Evolutionary conservation across 2,888 invertebrate genomes (phyloP), one percentile per base, ranked within the genome.

Genomic region (Meteorus colon): DNA sequence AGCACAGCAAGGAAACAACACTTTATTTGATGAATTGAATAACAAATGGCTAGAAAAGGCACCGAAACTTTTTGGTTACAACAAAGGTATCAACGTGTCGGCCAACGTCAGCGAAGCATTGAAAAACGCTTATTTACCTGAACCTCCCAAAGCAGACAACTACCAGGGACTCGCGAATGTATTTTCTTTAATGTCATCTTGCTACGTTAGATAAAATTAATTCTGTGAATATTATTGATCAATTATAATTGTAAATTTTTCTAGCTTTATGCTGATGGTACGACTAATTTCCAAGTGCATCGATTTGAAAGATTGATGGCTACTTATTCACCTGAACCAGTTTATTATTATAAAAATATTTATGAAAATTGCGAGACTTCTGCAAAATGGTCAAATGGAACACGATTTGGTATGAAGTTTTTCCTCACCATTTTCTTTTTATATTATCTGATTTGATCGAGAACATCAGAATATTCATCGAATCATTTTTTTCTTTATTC

Each of bases 281-380:
- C 93, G 12, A 91, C 92, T 24, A 93, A 92, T 1, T 94, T 93
- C 81, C 90, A 91, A 0, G 91, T 92, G 1, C 92, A 94, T 84
- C 91, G 93, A 68, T 91, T 92, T 76, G 92, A 92, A 0, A 92
- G 93, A 81, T 84, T 94, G 76, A 89, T 94, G 29, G 91, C 93
- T 0, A 90, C 91, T 6, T 90, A 92, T 45, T 93, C 92, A 1
- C 89, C 90, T 5, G 82, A 90, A 51, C 75, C 81, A 4, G 81
- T 84, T 14, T 94, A 91, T 86, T 93, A 93, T 84, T 93, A 93
- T 85, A 89, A 91, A 63, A 93, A 94, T 82, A 90, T 91, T 8
- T 94, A 92, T 84, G 90, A 92, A 82, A 94, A 94, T 3, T 90
- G 92, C 78, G 91, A 91, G 80, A 93, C 93, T 83, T 91, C 91